A percentile compares a stretch with the other conserved stretches of the same genome.
phyloP scores from a whole-genome alignment of 2,888 invertebrate genomes.

The Lepetodrilus schrolli region DNA sequence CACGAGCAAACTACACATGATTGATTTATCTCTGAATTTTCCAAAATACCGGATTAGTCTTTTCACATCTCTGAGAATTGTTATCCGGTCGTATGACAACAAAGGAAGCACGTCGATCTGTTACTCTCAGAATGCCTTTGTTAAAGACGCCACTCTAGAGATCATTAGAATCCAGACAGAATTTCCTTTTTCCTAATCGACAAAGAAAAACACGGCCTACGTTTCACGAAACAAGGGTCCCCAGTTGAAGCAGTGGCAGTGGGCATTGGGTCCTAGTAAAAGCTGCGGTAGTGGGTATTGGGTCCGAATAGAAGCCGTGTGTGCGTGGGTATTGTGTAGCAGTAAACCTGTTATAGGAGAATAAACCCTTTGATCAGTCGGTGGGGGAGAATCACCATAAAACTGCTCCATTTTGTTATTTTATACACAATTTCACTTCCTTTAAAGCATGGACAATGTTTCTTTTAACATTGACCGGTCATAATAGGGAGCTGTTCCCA shows the following conservation, averaged over 20 bases:
- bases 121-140: conserved; percentile 14
- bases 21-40: conserved; percentile 6
- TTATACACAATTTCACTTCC: conserved; percentile 18
- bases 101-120: neutral
- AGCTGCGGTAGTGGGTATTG: no score
- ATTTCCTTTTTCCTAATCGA: conserved; percentile 17
- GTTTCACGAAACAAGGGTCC: neutral
- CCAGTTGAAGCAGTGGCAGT: neutral
- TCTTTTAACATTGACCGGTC: neutral
- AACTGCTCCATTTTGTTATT: neutral
- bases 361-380: neutral
- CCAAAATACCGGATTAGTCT: conserved; percentile 8
- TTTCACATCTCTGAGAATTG: neutral
- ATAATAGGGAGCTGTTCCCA: no score
- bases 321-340: neutral
- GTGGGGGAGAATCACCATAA: neutral
- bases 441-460: neutral
- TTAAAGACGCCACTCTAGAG: conserved; percentile 8
- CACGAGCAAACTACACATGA: no score
- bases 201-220: conserved; percentile 7
- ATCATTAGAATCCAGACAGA: conserved; percentile 11
- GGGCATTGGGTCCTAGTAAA: neutral
- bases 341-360: neutral
- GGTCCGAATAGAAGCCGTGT: no score
- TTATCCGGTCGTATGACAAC: conserved; percentile 2